Conservation (phyloP, 2,797 vertebrate species). For the Sternotherus odoratus region DNA sequence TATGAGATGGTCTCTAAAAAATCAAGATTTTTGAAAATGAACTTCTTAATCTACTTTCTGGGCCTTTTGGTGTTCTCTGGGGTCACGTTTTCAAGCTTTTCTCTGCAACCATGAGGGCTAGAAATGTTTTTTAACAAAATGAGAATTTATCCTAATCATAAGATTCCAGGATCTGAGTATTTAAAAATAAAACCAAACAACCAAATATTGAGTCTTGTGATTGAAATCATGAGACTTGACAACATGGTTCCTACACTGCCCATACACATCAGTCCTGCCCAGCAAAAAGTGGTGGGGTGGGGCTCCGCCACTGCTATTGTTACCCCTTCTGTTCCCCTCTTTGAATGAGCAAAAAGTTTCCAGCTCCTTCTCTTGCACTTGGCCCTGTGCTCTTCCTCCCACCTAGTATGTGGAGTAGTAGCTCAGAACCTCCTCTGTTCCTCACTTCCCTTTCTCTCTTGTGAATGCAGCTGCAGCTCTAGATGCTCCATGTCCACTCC, state of each 20-base stretch:
- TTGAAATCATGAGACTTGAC: background rate
- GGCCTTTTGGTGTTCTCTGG: background rate
- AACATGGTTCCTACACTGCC: background rate
- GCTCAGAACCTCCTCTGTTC: background rate
- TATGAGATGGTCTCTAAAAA: background rate
- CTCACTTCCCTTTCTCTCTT: rapidly evolving
- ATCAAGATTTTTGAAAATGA: background rate
- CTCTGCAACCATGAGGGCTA: background rate
- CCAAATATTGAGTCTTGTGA: background rate
- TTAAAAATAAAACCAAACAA: background rate
- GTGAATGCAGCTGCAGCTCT: background rate
- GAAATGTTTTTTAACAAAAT: background rate
- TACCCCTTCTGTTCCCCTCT: background rate
- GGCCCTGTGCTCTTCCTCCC: background rate
- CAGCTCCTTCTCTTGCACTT: background rate
- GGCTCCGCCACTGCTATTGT: background rate
- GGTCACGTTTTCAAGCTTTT: background rate
- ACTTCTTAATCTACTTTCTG: background rate
- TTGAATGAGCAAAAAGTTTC: background rate
- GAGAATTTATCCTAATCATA: background rate
- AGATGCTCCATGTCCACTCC: background rate
- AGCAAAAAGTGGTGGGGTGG: background rate
- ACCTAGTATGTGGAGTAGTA: background rate
- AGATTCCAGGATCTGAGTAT: background rate
- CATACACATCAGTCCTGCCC: background rate